Evolutionary conservation across 2,797 vertebrate genomes (phyloP).

Genomic region (Sebastes reedi): DNA sequence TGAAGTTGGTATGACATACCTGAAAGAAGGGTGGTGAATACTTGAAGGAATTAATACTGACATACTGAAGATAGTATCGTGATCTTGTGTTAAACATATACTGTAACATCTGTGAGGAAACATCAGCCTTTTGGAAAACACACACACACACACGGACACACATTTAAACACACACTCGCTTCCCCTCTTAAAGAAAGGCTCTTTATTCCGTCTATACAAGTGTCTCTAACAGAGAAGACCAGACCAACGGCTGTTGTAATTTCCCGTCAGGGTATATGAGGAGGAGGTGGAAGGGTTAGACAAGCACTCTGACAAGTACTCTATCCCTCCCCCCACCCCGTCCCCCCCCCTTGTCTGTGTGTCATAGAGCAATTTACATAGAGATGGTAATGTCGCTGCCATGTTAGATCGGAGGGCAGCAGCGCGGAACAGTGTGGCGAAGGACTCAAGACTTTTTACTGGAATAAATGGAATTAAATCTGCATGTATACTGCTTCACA

Average conservation of each 20-base stretch:
- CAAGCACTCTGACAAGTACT: slow-evolving; percentile 59
- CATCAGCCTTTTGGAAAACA: background rate
- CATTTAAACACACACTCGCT: background rate
- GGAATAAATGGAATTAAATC: slow-evolving; percentile 57
- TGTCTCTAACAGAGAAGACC: slow-evolving; percentile 47
- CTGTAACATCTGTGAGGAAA: background rate
- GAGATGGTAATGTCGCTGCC: slow-evolving; percentile 81
- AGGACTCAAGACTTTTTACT: slow-evolving; percentile 54
- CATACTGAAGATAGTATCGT: no score
- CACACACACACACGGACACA: background rate
- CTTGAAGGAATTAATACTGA: background rate
- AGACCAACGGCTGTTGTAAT: slow-evolving; percentile 68
- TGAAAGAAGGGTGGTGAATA: background rate
- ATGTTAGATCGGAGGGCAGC: slow-evolving; percentile 76
- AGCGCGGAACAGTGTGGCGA: slow-evolving; percentile 71
- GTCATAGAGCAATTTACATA: slow-evolving; percentile 76
- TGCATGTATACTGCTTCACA: slow-evolving; percentile 57
- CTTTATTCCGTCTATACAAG: slow-evolving; percentile 23
- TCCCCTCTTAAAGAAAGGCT: slow-evolving; percentile 14
- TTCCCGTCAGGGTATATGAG: slow-evolving; percentile 59
- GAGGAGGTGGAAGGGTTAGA: slow-evolving; percentile 36
- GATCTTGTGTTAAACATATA: background rate
- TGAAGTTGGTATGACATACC: background rate
- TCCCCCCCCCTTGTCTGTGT: slow-evolving; percentile 62
- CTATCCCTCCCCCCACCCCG: background rate